Evolutionary conservation across 2,113 vertebrate genomes (phyloP), one percentile per base, ranked within the genome.

Genomic region (Bos javanicus): DNA sequence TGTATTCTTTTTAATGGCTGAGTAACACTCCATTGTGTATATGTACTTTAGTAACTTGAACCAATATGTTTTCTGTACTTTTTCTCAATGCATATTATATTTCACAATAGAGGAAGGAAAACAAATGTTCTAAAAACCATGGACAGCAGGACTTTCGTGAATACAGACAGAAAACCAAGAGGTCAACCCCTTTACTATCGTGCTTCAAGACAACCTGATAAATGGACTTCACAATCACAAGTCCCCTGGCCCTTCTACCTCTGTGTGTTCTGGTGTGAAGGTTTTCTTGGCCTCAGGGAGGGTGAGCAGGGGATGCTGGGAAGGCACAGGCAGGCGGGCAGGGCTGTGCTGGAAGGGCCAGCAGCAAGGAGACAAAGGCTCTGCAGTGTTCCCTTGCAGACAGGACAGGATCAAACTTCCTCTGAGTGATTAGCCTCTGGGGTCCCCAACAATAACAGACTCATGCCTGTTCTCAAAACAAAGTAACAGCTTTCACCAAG

Each of bases 401-500:
- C 91, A 71, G 83, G 54, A 88, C 74, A 54, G 96, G 81, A 90
- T 97, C 97, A 97, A 50, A 88, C 95, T 94, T 95, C 83, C 74
- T 96, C 84, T 92, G 98, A 98, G 87, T 96, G 98, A 98, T 97
- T 94, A 97, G 95, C 93, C 98, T 97, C 97, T 95, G 87, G 97
- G 92, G 97, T 92, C 89, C 96, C 64, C 96, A 97, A 96, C 87
- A 95, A 96, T 94, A 98, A 97, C 97, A 98, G 97, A 96, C 95
- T 96, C 97, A 91, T 12, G 93, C 95, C 28, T 90, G 87, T 91
- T 97, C 96, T 96, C 93, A 97, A 98, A 98, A 98, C 93, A 98
- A 97, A 97, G 96, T 90, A 87, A 97, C 96, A 96, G 91, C 95
- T 95, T 97, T 94, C 85, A 39, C 21, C 17, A 90, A 95, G 98